These are phyloP conservation scores for Nycteola revayana DNA, from an alignment of 2,888 invertebrate genomes.

Conservation along the genomic window DNA sequence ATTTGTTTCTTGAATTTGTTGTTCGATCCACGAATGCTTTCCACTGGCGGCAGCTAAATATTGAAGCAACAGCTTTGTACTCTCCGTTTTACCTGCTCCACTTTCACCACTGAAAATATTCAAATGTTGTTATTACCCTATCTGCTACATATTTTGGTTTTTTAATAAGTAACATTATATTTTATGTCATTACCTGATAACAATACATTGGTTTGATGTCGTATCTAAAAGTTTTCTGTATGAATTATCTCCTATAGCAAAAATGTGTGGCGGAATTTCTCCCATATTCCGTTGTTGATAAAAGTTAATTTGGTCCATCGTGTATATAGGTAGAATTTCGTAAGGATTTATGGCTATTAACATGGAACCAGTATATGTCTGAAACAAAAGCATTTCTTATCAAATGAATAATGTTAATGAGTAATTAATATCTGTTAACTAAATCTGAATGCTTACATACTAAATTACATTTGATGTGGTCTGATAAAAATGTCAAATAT, in stretches of 20 bases:
- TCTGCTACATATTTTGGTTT: no score
- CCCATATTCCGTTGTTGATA: conserved; percentile 92
- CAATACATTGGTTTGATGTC: conserved; percentile 93
- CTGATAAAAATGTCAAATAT: no score
- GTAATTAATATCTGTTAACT: no score
- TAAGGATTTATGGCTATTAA: conserved; percentile 98
- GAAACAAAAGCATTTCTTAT: no score
- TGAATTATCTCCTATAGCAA: conserved; percentile 96
- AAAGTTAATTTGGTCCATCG: conserved; percentile 91
- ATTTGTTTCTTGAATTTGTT: conserved; percentile 98
- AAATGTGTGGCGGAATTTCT: conserved; percentile 96
- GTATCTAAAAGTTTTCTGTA: conserved; percentile 90
- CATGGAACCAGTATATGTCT: conserved; percentile 98
- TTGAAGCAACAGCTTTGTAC: conserved; percentile 96
- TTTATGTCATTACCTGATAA: conserved; percentile 91
- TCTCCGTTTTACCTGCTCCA: conserved; percentile 98
- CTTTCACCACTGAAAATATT: conserved; percentile 90
- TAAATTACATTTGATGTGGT: no score
- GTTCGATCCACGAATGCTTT: conserved; percentile 98
- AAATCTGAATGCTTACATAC: no score
- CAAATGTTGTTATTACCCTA: no score
- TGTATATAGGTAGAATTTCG: conserved; percentile 96
- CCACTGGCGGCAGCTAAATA: conserved; percentile 96
- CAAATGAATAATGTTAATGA: no score
- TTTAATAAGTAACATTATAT: no score